These are phyloP conservation scores for Cetoscarus ocellatus DNA, from an alignment of 2,797 vertebrate species.

Conservation along the genomic window DNA sequence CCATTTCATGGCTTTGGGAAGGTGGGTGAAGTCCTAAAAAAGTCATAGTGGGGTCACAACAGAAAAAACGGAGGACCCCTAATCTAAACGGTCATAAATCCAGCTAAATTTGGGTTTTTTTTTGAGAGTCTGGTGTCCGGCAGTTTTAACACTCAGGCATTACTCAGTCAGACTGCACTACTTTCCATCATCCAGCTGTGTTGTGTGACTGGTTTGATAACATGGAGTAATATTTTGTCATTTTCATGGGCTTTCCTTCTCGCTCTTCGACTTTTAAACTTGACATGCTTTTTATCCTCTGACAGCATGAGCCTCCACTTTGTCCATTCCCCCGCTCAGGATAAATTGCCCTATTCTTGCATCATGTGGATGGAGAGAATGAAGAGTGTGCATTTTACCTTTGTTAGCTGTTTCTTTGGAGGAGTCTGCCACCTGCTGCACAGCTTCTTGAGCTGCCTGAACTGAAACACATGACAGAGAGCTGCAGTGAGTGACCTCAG, in stretches of 20 bases:
- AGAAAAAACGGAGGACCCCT: too few species aligned
- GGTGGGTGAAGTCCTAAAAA: too few species aligned
- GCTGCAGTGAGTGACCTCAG: slow-evolving; percentile 10
- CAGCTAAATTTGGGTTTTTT: too few species aligned
- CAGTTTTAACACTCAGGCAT: too few species aligned
- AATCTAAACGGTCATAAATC: too few species aligned
- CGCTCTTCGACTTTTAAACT: neutral
- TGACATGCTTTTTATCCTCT: neutral
- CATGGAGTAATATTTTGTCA: too few species aligned
- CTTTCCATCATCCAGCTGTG: too few species aligned
- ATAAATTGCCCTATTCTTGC: neutral
- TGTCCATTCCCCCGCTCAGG: neutral
- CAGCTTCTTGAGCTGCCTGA: slow-evolving; percentile 82
- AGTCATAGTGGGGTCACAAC: too few species aligned
- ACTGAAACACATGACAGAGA: slow-evolving; percentile 72
- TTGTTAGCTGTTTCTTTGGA: slow-evolving; percentile 82
- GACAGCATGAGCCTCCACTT: neutral
- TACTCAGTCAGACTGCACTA: too few species aligned
- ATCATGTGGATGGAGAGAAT: neutral
- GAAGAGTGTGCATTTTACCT: slow-evolving; percentile 64
- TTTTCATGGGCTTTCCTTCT: neutral
- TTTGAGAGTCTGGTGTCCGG: too few species aligned
- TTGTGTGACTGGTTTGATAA: too few species aligned
- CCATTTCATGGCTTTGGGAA: too few species aligned
- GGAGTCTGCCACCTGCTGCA: slow-evolving; percentile 87